Conservation (phyloP, 2,113 vertebrate species). For the Poeciliopsis occidentalis region DNA sequence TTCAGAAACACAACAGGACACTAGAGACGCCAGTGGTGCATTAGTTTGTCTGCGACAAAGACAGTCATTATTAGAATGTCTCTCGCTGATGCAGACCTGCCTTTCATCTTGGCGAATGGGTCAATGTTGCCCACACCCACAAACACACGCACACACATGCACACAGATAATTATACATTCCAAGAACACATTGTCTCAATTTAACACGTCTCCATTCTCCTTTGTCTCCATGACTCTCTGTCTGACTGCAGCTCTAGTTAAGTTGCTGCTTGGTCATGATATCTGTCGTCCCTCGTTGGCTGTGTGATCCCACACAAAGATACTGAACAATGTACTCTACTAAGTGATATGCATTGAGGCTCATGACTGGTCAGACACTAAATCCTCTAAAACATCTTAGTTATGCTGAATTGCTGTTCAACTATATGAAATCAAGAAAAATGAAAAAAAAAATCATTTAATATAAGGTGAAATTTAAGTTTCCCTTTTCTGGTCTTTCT, state of each 20-base stretch:
- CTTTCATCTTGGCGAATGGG: slow-evolving; percentile 67
- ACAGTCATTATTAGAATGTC: slow-evolving; percentile 67
- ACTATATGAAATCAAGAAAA: no score
- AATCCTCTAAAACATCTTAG: no score
- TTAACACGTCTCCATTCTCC: slow-evolving; percentile 18
- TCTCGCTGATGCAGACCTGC: slow-evolving; percentile 68
- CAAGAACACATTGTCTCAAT: slow-evolving; percentile 58
- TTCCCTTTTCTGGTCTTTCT: no score
- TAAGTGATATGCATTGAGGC: no score
- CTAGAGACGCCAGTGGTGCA: slow-evolving; percentile 59
- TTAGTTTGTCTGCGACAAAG: slow-evolving; percentile 69
- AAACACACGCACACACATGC: slow-evolving; percentile 10
- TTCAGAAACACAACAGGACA: slow-evolving; percentile 31
- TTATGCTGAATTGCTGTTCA: no score
- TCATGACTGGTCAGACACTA: no score
- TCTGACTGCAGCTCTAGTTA: slow-evolving; percentile 26
- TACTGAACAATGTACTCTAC: no score
- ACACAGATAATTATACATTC: slow-evolving; percentile 76
- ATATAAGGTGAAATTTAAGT: no score
- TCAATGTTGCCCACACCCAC: slow-evolving; percentile 45
- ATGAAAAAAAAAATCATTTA: no score
- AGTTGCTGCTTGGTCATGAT: slow-evolving; percentile 11
- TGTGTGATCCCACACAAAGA: no score
- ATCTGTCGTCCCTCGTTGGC: no score
- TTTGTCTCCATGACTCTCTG: slow-evolving; percentile 44